These are phyloP conservation scores for Aricia agestis DNA, from an alignment of 1,140 invertebrate species.

Conservation along the genomic window DNA sequence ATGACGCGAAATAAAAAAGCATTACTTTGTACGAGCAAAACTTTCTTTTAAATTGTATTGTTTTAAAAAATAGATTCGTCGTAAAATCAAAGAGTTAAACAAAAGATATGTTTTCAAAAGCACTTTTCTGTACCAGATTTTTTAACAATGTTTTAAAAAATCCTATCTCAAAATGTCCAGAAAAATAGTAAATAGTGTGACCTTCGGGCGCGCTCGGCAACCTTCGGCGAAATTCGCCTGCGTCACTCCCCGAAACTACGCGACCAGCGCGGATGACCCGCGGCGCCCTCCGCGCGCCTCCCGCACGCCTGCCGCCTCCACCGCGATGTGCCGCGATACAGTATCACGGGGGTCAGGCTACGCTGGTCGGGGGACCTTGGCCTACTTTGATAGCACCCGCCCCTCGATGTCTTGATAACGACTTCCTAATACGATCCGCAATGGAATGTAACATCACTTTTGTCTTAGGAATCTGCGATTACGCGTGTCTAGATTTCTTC, in stretches of 20 bases:
- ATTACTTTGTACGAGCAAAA: neutral
- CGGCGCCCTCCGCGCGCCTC: constrained; percentile 13
- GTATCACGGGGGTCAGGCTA: constrained; percentile 46
- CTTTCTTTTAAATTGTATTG: neutral
- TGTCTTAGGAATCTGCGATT: too few species aligned
- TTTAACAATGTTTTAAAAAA: neutral
- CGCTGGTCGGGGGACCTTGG: constrained; percentile 54
- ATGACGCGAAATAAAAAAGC: neutral
- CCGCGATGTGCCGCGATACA: constrained; percentile 33
- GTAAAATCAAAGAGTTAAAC: neutral
- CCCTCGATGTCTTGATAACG: constrained; percentile 43
- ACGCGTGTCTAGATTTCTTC: too few species aligned
- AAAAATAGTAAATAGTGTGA: neutral
- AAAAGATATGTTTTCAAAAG: neutral
- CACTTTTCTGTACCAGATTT: neutral
- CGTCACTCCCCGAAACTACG: constrained; percentile 10
- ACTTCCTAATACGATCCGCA: constrained; percentile 42
- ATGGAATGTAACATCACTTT: constrained; percentile 21
- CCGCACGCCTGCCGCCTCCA: constrained; percentile 17
- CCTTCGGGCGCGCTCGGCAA: constrained; percentile 1
- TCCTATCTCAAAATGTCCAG: neutral
- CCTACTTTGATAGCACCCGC: constrained; percentile 55
- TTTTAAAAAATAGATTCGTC: neutral
- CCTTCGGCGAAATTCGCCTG: constrained; percentile 25
- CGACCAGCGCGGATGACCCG: constrained; percentile 15